A percentile compares a stretch with the other conserved stretches of the same genome.
These are phyloP conservation scores for Mugil cephalus DNA, from an alignment of 2,113 vertebrate genomes.

Conservation along the genomic window DNA sequence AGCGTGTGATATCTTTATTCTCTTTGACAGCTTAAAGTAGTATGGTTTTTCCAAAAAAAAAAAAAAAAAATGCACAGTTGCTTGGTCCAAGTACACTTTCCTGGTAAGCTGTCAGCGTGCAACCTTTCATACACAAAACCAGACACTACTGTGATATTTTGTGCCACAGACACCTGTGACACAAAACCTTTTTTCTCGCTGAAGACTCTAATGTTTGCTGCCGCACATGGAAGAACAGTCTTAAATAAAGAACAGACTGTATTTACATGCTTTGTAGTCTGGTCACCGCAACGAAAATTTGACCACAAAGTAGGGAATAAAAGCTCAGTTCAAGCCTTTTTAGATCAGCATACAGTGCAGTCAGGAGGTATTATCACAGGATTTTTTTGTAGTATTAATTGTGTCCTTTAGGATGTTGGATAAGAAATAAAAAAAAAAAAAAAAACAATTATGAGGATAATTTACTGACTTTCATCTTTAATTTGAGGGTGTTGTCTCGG, in stretches of 20 bases:
- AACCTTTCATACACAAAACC: constrained; percentile 57
- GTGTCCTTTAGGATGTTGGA: constrained; percentile 1
- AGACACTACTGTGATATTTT: constrained; percentile 52
- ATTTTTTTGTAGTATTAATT: constrained; percentile 15
- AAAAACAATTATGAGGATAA: neutral
- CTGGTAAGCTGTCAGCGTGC: constrained; percentile 52
- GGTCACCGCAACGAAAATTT: constrained; percentile 25
- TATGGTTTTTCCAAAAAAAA: constrained; percentile 12
- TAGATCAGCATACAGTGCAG: constrained; percentile 40
- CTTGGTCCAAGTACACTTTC: constrained; percentile 39
- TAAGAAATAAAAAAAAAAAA: constrained; percentile 11
- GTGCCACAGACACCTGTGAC: constrained; percentile 55
- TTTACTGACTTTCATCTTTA: constrained; percentile 6
- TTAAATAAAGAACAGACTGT: constrained; percentile 12
- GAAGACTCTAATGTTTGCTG: constrained; percentile 13
- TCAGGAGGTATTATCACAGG: constrained; percentile 6
- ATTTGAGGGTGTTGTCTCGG: neutral
- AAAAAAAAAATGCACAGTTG: constrained; percentile 31
- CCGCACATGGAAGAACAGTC: constrained; percentile 13
- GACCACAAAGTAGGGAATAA: constrained; percentile 1
- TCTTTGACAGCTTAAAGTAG: constrained; percentile 44
- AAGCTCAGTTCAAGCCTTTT: constrained; percentile 9
- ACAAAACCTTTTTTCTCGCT: constrained; percentile 31
- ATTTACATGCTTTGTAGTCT: constrained; percentile 15
- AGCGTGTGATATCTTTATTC: constrained; percentile 46